These are phyloP conservation scores for Heliopora coerulea DNA, from an alignment of 92 coral and sea anemone genomes.

Conservation along the genomic window DNA sequence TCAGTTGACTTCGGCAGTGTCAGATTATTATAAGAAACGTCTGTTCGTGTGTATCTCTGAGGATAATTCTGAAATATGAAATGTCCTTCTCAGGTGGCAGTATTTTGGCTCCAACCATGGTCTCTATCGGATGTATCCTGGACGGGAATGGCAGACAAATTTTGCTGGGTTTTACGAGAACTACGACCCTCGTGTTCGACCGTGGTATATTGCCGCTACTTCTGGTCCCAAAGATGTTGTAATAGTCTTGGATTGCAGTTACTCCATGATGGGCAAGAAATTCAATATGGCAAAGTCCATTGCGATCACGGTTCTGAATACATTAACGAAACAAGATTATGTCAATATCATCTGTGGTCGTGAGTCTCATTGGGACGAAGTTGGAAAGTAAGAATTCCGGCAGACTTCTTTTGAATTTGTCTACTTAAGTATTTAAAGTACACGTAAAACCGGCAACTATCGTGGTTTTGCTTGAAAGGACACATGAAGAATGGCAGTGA, in stretches of 20 bases:
- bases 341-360: conserved; percentile 97
- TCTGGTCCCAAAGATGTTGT: conserved; percentile 97
- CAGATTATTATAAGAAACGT: too few relatives aligned
- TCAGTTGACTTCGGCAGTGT: too few relatives aligned
- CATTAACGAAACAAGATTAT: conserved; percentile 95
- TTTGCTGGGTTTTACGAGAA: conserved; percentile 97
- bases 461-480: too few relatives aligned
- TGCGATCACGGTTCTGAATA: conserved; percentile 89
- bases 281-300: conserved; percentile 92
- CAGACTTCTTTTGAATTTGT: too few relatives aligned
- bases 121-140: conserved; percentile 77
- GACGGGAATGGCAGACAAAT: conserved; percentile 91
- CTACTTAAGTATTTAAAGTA: too few relatives aligned
- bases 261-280: conserved; percentile 88
- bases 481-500: too few relatives aligned
- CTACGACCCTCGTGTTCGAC: conserved; percentile 95
- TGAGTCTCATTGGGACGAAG: conserved; percentile 94
- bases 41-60: too few relatives aligned
- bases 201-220: conserved; percentile 98
- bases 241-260: conserved; percentile 90
- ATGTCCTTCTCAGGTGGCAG: conserved; percentile 75
- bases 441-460: too few relatives aligned
- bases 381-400: conserved; percentile 81
- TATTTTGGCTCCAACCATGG: conserved; percentile 97
- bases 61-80: too few relatives aligned